Base-by-base conservation (phyloP, 30 jellyfish, hydroid and myxozoan genomes). In the Aurelia aurita region DNA sequence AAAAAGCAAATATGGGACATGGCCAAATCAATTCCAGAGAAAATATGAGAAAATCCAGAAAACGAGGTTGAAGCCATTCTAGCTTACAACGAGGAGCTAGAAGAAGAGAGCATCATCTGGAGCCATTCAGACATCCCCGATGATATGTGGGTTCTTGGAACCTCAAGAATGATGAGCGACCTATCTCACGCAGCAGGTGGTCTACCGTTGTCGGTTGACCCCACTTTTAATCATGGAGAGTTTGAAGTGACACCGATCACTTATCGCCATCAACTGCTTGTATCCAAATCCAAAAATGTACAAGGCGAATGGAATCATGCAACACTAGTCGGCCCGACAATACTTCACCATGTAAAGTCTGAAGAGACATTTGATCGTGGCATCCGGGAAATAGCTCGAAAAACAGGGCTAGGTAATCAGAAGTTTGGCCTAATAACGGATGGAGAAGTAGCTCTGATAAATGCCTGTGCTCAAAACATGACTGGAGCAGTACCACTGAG, bases 381-480 rank as follows among this genome's bases (percentile, higher is more conserved):
- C n/a, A 5, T 71, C 25, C 10, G 83, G 72, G 28, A 27, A 14
- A 43, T 71, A 4, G 72, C 83, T 10, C 31, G 83, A 71, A 71
- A 31, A 43, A 11, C 72, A 6, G 43, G 39, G 6, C 83, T 71
- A 4, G 4, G 12, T 18, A 22, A 44, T 27, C 7, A 5, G 22
- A 71, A 20, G 15, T 13, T 71, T 39, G 83, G 83, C 34, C 5
- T 71, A 9, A 43, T 71, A 20, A 71, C 83, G 8, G 83, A 71
- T 71, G 83, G 83, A 10, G 72, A 71, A 43, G 26, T 7, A 28
- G 83, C 83, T 8, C 43, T 71, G 10, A 71, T 71, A 10, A 10
- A 43, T 11, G 83, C 83, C 5, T 71, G 83, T 43, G 39, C 21
- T 18, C 10, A n/a, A 12, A 43, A 29, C 10, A 27, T 71, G n/a